Base-by-base conservation (phyloP, 1,140 invertebrate species). In the Scylla paramamosain region DNA sequence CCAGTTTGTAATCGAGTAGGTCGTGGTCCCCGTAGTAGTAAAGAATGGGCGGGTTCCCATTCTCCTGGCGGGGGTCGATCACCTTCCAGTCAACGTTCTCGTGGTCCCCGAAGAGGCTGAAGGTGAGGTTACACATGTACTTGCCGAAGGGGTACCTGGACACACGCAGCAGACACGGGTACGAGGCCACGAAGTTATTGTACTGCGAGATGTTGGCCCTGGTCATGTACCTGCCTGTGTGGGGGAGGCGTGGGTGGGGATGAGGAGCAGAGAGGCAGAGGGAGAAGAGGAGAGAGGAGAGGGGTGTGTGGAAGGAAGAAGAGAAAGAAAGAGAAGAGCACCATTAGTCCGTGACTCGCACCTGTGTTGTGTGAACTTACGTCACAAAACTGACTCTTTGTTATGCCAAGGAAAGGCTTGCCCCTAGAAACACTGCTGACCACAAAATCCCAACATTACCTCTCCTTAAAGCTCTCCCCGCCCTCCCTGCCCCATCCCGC, bases 1-100 rank as follows among this genome's bases (percentile, higher is more conserved):
- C 31, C 29, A 92, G 67, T 6, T 12, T 14, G 29, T 82, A 92
- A n/a, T 92, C 91, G 8, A 92, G 67, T 0, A 92, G 77, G 52
- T 91, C 28, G 10, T 32, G 4, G 20, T 91, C 90, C 0, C 48
- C 28, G 12, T 29, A 25, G 48, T 77, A 77, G 28, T 59, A 2
- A 32, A 91, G 6, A 20, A 1, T 14, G 4, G 16, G 48, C 1
- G 12, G 3, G 45, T 25, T 48, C 88, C n/a, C 20, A 14, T 32
- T 12, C 2, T n/a, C 25, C 20, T n/a, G 25, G 8, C 1, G 31
- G 32, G 12, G 25, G 28, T 20, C 16, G 12, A 0, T 32, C 14
- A 7, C 25, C 20, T 89, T 14, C 87, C 39, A 46, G 14, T 89
- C 20, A 16, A 89, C 45, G 20, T 89, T n/a, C 7, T 8, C 25